Base-by-base conservation (phyloP, 2,888 invertebrate genomes). In the Bombyx huttoni region DNA sequence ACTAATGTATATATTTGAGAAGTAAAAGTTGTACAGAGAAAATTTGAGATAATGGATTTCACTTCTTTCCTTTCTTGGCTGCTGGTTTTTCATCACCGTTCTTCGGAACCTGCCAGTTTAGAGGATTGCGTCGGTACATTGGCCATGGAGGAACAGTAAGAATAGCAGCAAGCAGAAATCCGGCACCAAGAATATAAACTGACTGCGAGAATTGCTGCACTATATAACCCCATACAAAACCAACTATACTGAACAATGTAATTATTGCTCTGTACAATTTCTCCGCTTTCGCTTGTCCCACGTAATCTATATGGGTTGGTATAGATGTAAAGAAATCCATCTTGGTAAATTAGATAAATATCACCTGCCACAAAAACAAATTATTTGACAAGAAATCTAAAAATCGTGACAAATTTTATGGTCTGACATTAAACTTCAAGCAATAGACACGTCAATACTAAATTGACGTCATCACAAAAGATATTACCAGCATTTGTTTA, bases 141-240 rank as follows among this genome's bases (percentile, higher is more conserved):
- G 98, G 96, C 98, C 98, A 98, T n/a, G 98, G 97, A 34, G 98
- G 98, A 65, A 98, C 92, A 0, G 97, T 96, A 48, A 97, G 78
- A 69, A 98, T 82, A 47, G 95, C 92, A 48, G 98, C 96, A 57
- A 98, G 83, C 1, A 94, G 88, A 71, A 98, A 97, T 57, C 98
- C 98, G 65, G 96, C 97, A 40, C 95, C 95, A 50, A 98, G 89
- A 69, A 98, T 96, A 68, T 96, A 97, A 35, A 98, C 95, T 1
- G 98, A 97, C 76, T 97, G 96, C 0, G 98, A 98, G 75, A 98
- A 98, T 76, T 98, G 97, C 76, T 98, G 98, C 60, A 97, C 96
- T 50, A 95, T 91, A 67, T 96, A 98, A 46, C 98, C 98, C 95
- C 96, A 97, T 52, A 94, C 89, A 53, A 98, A 91, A 8, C 98